Conservation (phyloP, 2,113 vertebrate species). For the Onychorhynchus coronatus region DNA sequence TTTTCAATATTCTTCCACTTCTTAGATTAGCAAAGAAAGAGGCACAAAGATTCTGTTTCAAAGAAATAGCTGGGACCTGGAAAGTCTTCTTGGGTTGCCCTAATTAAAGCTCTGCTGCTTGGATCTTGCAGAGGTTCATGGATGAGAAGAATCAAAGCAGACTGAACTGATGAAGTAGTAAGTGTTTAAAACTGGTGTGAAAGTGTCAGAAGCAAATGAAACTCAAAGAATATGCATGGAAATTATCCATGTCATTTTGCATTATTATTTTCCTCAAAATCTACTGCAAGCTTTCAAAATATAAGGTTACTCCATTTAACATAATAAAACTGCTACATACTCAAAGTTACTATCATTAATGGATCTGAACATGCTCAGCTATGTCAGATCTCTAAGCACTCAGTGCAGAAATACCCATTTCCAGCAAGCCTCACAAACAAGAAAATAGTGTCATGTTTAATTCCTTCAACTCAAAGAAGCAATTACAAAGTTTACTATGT, state of each 20-base stretch:
- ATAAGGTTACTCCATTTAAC: background rate
- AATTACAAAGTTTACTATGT: background rate
- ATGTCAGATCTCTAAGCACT: background rate
- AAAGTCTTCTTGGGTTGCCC: background rate
- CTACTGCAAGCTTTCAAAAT: slow-evolving; percentile 2
- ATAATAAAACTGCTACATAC: background rate
- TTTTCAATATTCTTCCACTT: background rate
- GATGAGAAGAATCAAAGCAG: background rate
- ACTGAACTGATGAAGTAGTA: background rate
- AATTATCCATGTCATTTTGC: slow-evolving; percentile 1
- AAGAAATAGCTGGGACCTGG: background rate
- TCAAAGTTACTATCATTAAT: slow-evolving; percentile 16
- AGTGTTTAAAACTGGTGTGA: background rate
- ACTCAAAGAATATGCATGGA: background rate
- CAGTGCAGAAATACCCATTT: background rate
- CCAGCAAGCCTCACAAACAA: background rate
- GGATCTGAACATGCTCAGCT: background rate
- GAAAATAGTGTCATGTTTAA: slow-evolving; percentile 7
- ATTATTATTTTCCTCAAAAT: slow-evolving; percentile 7
- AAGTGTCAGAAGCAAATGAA: background rate
- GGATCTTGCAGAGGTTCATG: background rate
- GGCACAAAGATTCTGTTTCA: background rate
- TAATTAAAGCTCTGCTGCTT: background rate
- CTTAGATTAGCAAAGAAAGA: background rate
- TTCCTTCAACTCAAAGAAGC: slow-evolving; percentile 24